Evolutionary conservation across 2,888 invertebrate genomes (phyloP), one percentile per base, ranked within the genome.

Genomic region (Xestoiulus laeticollis): DNA sequence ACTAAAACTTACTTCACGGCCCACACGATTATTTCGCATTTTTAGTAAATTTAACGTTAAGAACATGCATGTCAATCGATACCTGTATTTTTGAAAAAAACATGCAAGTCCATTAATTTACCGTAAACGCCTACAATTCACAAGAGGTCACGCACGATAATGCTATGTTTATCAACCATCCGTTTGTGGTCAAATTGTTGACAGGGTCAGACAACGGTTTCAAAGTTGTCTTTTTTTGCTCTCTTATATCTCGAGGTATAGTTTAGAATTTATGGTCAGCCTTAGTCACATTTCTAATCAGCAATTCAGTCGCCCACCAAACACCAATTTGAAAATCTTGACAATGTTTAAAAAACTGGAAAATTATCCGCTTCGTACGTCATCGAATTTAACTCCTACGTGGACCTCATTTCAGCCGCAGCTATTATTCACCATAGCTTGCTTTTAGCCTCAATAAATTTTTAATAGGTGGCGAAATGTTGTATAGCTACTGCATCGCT

Each of bases 191-290:
- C 14, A 68, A 68, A 68, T 26, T 68, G 68, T 26, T 26, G 68
- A 68, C 68, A 68, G 68, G 68, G 68, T 68, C 68, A 68, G 68
- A 68, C 68, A 68, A 68, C 68, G 68, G 68, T 12, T 68, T 68
- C 68, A 26, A n/a, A 68, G 10, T 68, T 68, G 68, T 68, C 68
- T 26, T 68, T n/a, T n/a, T 38, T 68, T 68, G 68, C 26, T 68
- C 26, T 10, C 68, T 68, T 68, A 68, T n/a, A 68, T 38, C 5
- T 26, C 12, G 26, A 8, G 26, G 26, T 26, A 26, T 68, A 68
- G 26, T 68, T 68, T 26, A 26, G 10, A 68, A 68, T 68, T 68
- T 68, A 68, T 30, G 26, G 68, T 68, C 26, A 68, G 68, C 68
- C 68, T 68, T 68, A 68, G 26, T 68, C 68, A 26, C 68, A 68